Evolutionary conservation across 2,888 invertebrate genomes (phyloP).

Genomic region (Amphipyra berbera): DNA sequence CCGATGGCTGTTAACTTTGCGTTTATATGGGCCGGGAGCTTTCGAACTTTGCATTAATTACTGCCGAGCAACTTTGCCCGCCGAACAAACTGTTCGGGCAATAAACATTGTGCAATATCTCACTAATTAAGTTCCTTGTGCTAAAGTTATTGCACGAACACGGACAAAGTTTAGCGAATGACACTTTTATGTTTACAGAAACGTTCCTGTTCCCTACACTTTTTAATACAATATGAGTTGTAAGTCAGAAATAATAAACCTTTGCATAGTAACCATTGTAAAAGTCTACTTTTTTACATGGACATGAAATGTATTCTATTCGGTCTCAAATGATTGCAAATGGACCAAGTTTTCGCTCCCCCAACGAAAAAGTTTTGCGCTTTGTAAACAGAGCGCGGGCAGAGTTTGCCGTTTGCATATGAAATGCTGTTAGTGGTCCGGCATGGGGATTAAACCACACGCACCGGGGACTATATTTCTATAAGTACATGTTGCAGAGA

Average conservation of each 20-base stretch:
- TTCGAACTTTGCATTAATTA: conserved; percentile 66
- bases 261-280: conserved; percentile 1
- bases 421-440: conserved; percentile 74
- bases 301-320: conserved; percentile 56
- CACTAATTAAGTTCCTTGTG: conserved; percentile 71
- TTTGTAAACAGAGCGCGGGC: conserved; percentile 71
- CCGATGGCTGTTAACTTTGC: conserved; percentile 64
- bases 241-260: background rate
- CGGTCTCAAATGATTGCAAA: conserved; percentile 64
- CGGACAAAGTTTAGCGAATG: conserved; percentile 27
- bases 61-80: conserved; percentile 54
- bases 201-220: background rate
- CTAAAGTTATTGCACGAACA: conserved; percentile 35
- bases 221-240: background rate
- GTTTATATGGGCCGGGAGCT: conserved; percentile 64
- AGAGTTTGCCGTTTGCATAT: conserved; percentile 76
- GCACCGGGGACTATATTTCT: conserved; percentile 37
- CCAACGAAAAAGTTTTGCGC: conserved; percentile 70
- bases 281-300: conserved; percentile 18
- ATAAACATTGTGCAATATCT: conserved; percentile 77
- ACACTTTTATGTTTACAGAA: conserved; percentile 11
- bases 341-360: conserved; percentile 67
- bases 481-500: conserved; percentile 54
- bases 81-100: conserved; percentile 60
- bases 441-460: conserved; percentile 67